Base-by-base conservation (phyloP, 2,888 invertebrate species). In the Aspidiotus destructor region DNA sequence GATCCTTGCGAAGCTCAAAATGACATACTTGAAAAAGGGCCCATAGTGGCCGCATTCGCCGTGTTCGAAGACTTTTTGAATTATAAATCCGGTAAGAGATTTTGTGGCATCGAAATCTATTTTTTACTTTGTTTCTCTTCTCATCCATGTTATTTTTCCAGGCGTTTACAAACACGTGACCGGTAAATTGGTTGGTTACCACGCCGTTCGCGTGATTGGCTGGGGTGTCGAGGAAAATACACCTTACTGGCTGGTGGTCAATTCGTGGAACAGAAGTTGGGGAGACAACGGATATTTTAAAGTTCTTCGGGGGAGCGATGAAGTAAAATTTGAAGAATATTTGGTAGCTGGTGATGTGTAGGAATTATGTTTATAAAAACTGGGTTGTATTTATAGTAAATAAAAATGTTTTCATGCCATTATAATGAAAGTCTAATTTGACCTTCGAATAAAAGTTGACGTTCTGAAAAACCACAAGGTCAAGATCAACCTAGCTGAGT, bases 251-350 rank as follows among this genome's bases (percentile, higher is more conserved):
- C 41, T 70, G 2, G 68, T 48, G 9, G 48, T 61, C 10, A 69
- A 70, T 64, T 70, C 69, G 8, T 70, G 69, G 70, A 69, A 69
- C 53, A 41, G 44, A 16, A 15, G 58, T 16, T 69, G 64, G 65
- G 69, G 69, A 15, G 69, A 70, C 17, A 60, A 71, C 7, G 71
- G 70, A 28, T 40, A 41, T 3, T 55, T 69, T 55, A 69, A 67
- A 54, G 69, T 68, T n/a, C 40, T 52, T 40, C 62, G 70, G 62
- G 57, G 54, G 8, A 16, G 41, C 54, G 40, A 67, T 28, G 61
- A 62, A 58, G 41, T n/a, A 15, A 16, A 44, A 60, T 60, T 71
- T 48, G 60, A 70, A 68, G 58, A 64, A 48, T 11, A n/a, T 48
- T 6, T 48, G 48, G 10, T 48, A 13, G 48, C 11, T 13, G 48